phyloP scores from a whole-genome alignment of 2,888 invertebrate genomes.

The Pollenia labialis region DNA sequence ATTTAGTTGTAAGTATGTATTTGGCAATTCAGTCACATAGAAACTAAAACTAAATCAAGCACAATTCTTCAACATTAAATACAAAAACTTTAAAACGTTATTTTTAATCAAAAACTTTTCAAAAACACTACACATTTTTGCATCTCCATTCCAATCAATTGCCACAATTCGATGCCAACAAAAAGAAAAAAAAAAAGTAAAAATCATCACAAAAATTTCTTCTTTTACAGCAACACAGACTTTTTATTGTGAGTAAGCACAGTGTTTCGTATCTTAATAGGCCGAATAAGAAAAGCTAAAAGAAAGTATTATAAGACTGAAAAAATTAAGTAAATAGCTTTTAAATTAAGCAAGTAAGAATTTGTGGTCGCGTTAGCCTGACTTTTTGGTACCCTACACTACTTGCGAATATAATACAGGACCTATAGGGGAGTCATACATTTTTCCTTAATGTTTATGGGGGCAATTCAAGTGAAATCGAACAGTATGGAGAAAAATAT shows the following conservation, averaged over 20 bases:
- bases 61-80: constrained; percentile 1
- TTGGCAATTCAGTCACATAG: constrained; percentile 39
- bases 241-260: not conserved
- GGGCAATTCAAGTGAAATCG: too few species aligned
- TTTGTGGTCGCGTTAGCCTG: too few species aligned
- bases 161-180: constrained; percentile 30
- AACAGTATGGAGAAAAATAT: too few species aligned
- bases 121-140: constrained; percentile 56
- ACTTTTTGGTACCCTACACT: too few species aligned
- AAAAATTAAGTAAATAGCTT: too few species aligned
- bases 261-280: too few species aligned
- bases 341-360: too few species aligned
- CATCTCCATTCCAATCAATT: constrained; percentile 61
- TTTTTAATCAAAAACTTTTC: constrained; percentile 62
- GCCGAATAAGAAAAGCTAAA: too few species aligned
- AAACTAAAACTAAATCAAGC: constrained; percentile 46
- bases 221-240: not conserved
- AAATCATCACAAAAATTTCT: constrained; percentile 5
- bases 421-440: too few species aligned
- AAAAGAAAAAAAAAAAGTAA: not conserved
- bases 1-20: not conserved
- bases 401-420: too few species aligned
- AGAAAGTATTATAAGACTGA: too few species aligned
- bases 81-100: constrained; percentile 31
- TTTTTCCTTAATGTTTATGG: too few species aligned